phyloP scores from a whole-genome alignment of 2,113 vertebrate genomes.

The Nycticryphes semicollaris region DNA sequence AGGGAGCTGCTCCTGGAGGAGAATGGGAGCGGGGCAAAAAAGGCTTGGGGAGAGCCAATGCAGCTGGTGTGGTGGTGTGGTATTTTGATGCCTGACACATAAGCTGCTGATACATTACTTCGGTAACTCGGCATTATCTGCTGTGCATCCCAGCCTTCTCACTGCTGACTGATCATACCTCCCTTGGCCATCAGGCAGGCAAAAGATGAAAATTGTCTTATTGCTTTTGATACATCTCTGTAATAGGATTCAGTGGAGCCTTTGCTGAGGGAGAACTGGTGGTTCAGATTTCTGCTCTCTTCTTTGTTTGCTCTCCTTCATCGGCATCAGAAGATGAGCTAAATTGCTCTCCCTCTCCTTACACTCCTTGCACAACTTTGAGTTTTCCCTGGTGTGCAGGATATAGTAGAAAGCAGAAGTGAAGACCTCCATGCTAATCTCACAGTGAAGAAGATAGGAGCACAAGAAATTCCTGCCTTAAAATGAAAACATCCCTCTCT shows the following conservation, averaged over 20 bases:
- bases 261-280: background rate
- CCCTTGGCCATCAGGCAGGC: background rate
- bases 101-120: background rate
- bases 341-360: background rate
- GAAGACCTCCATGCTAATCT: background rate
- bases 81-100: background rate
- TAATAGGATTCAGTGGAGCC: background rate
- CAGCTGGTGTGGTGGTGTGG: accelerated
- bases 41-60: background rate
- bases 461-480: background rate
- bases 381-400: background rate
- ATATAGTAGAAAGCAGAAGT: background rate
- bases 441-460: background rate
- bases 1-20: background rate
- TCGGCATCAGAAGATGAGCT: background rate
- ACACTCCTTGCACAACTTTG: background rate
- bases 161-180: background rate
- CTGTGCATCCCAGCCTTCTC: background rate
- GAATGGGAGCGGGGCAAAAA: background rate
- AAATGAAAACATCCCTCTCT: background rate
- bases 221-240: background rate
- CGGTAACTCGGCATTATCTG: background rate
- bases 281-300: background rate
- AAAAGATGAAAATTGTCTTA: background rate
- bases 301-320: slow-evolving; percentile 13